Evolutionary conservation across 2,888 invertebrate genomes (phyloP), one percentile per base, ranked within the genome.

Genomic region (Leucozona laternaria): DNA sequence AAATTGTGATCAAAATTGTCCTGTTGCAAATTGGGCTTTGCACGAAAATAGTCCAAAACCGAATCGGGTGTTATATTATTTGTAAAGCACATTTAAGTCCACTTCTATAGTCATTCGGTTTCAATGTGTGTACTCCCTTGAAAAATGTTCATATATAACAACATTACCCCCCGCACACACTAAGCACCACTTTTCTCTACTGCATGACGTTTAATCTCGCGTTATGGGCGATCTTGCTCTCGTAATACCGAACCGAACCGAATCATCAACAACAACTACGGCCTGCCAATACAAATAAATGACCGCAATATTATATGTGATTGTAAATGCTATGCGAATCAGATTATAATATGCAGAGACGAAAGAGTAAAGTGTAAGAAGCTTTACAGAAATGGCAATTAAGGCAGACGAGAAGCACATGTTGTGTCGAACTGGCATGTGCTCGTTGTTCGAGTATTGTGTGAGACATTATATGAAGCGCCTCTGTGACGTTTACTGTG

Each of bases 11-110:
- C 70, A 89, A 90, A 89, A 87, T 79, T 88, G 88, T 89, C 80
- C 64, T 84, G 88, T 88, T 89, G 89, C 75, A 85, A 62, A 77
- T 85, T 88, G 76, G 88, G 88, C 85, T 82, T 89, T 88, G 88
- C 80, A 88, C 82, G 62, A 89, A 91, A 91, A 91, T 90, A 90
- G 89, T 87, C 80, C 82, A 90, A 91, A 91, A 91, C 87, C 88
- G 68, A 89, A 91, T 90, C 91, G 91, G 91, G 89, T 91, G 91
- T 89, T 31, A 37, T 62, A 37, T 62, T 53, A 37, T 50, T 53
- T 66, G 66, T 45, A 64, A 28, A 66, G 22, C n/a, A 53, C 37
- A 53, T 53, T 34, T 17, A 37, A 37, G 50, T 68, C 37, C 15
- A 48, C 31, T 28, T 2, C 13, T 13, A 20, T 34, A 45, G 22